A percentile compares a stretch with the other conserved stretches of the same genome.
phyloP scores from a whole-genome alignment of 2,797 vertebrate species.

The Echiichthys vipera region DNA sequence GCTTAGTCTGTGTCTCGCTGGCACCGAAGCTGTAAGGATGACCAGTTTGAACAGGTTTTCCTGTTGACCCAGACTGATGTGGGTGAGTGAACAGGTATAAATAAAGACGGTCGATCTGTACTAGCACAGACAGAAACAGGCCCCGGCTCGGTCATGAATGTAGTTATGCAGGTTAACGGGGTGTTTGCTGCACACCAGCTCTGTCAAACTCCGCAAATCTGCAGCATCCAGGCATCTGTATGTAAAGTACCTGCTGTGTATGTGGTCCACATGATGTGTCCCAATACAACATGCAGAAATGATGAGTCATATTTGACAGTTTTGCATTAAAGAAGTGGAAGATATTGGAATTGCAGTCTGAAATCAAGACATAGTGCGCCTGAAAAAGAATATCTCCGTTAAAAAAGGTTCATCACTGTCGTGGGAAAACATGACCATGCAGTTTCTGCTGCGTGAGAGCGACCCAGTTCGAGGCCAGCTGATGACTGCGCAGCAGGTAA shows the following conservation, averaged over 20 bases:
- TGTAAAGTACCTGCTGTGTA: too few relatives aligned
- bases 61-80: not conserved
- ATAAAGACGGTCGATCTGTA: not conserved
- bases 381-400: not conserved
- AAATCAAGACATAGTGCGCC: not conserved
- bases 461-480: conserved; percentile 59
- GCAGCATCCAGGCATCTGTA: not conserved
- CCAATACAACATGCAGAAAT: not conserved
- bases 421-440: conserved; percentile 68
- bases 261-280: not conserved
- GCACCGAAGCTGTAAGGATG: conserved; percentile 7
- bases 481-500: conserved; percentile 65
- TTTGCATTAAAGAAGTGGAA: not conserved
- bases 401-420: not conserved
- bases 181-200: not conserved
- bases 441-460: conserved; percentile 42
- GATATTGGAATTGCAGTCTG: not conserved
- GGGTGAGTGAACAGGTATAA: not conserved
- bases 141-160: not conserved
- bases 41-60: conserved; percentile 28
- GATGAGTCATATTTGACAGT: not conserved
- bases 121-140: not conserved
- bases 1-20: conserved; percentile 39
- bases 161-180: not conserved
- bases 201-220: conserved; percentile 8